Percentiles rank a stretch among this genome's conserved stretches.
These are phyloP conservation scores for Pararge aegeria DNA, from an alignment of 1,140 invertebrate species.

Conservation along the genomic window DNA sequence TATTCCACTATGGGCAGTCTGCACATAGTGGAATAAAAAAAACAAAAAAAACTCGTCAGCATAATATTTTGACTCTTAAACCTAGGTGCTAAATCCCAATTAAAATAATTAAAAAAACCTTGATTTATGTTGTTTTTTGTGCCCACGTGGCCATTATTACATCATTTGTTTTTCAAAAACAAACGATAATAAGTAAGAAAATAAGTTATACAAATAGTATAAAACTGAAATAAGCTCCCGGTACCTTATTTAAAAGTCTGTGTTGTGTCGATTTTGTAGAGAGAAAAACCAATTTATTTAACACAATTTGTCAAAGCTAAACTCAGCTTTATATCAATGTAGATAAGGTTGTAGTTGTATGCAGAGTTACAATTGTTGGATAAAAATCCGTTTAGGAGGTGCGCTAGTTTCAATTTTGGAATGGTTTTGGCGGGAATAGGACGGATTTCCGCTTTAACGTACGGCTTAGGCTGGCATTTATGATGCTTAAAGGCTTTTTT, in stretches of 20 bases:
- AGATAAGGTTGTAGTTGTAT: conserved; percentile 1
- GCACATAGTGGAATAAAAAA: no score
- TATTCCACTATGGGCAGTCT: no score
- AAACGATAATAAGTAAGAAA: no score
- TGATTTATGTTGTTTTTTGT: no score
- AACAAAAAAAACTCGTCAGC: no score
- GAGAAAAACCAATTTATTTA: conserved; percentile 23
- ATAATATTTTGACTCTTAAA: no score
- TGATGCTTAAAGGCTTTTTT: not conserved
- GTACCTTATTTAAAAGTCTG: conserved; percentile 58
- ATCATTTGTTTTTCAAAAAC: no score
- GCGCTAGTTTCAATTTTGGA: conserved; percentile 60
- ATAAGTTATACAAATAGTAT: not conserved
- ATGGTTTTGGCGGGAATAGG: conserved; percentile 49
- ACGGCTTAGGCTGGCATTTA: not conserved
- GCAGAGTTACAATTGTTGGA: conserved; percentile 12
- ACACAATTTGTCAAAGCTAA: not conserved
- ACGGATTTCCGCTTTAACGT: conserved; percentile 35
- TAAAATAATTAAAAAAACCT: no score
- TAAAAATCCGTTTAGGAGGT: conserved; percentile 61
- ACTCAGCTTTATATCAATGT: not conserved
- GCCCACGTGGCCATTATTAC: no score
- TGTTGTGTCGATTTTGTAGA: conserved; percentile 30
- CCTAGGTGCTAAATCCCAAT: no score
- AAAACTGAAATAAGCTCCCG: conserved; percentile 35